These are phyloP conservation scores for Erythrocebus patas DNA, from an alignment of 2,113 vertebrate genomes.

Conservation along the genomic window DNA sequence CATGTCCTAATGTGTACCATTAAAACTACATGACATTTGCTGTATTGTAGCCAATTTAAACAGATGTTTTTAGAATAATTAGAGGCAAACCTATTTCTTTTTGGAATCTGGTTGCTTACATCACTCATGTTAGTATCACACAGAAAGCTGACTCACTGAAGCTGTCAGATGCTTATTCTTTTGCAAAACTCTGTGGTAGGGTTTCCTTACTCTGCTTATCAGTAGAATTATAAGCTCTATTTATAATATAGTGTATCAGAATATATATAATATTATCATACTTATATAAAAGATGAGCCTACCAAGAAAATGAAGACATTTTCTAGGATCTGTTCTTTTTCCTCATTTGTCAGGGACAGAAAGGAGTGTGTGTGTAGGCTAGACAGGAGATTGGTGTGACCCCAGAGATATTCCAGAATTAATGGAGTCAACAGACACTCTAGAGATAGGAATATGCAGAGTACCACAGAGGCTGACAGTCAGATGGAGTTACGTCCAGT, in stretches of 20 bases:
- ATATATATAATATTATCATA: neutral
- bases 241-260: neutral
- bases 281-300: neutral
- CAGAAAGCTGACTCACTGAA: slow-evolving; percentile 69
- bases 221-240: neutral
- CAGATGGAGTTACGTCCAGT: neutral
- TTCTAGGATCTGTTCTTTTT: neutral
- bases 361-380: no score
- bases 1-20: slow-evolving; percentile 60
- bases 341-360: neutral
- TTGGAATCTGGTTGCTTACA: slow-evolving; percentile 78
- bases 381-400: neutral
- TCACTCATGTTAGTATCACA: slow-evolving; percentile 74
- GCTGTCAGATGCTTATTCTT: slow-evolving; percentile 76
- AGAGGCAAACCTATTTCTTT: slow-evolving; percentile 79
- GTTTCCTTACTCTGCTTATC: neutral
- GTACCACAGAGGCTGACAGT: neutral
- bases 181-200: slow-evolving; percentile 58
- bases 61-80: slow-evolving; percentile 80
- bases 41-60: slow-evolving; percentile 77
- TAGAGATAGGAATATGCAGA: neutral
- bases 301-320: neutral
- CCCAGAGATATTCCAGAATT: neutral
- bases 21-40: slow-evolving; percentile 59
- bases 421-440: neutral